Base-by-base conservation (phyloP, 2,113 vertebrate species). In the Prochilodus magdalenae region DNA sequence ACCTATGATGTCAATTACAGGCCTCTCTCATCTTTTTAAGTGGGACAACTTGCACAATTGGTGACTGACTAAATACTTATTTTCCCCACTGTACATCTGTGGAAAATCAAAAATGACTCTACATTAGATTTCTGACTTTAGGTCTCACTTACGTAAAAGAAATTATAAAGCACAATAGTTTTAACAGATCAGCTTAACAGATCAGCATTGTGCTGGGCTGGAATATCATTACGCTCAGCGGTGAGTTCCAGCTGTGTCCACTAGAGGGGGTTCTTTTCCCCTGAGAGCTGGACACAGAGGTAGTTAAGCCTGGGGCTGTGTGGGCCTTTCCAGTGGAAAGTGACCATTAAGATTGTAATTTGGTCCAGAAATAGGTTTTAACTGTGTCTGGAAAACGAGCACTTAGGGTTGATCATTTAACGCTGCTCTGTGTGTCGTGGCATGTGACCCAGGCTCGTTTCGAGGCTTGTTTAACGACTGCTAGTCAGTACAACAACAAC, bases 291-390 rank as follows among this genome's bases (percentile, higher is more conserved):
- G 24, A 30, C 18, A 8, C 67, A 59, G 67, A n/a, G 1, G 2
- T 24, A 1, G 6, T 12, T 0, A 15, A 67, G 14, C 10, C 26
- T 16, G 47, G 2, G 8, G 16, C 14, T 62, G 44, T 77, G n/a
- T 26, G 3, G 12, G 27, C 14, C 47, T 33, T 13, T 53, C 11
- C 53, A 53, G 15, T 72, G 40, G 55, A 47, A 82, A 77, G n/a
- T 15, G n/a, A 33, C 18, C 16, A 15, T 71, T 71, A 51, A 26
- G 40, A 57, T 36, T 20, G 12, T 36, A 30, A 67, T 44, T 40
- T 14, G 22, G 60, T 36, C 51, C 51, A 78, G 51, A 55, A 78
- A 78, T 78, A 78, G 65, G 30, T 20, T 14, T 20, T 51, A 47
- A 26, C 74, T 63, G 59, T 67, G 75, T 55, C 44, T 77, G 75